Evolutionary conservation across 2,888 invertebrate genomes (phyloP).

Genomic region (Cremastinae sp.): DNA sequence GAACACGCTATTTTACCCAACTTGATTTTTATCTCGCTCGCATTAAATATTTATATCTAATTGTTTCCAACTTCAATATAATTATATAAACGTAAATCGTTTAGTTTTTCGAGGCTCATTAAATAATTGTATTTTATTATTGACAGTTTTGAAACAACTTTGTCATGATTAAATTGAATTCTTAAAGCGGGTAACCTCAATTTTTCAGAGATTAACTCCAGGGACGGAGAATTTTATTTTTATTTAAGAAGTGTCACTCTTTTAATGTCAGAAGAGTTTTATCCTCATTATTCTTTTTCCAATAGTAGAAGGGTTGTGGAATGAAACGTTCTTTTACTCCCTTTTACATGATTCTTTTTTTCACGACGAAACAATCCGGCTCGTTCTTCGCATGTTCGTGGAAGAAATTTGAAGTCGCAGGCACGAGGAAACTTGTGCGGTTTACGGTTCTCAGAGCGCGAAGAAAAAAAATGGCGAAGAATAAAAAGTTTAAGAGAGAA

Average conservation of each 20-base stretch:
- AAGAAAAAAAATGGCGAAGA: conserved; percentile 15
- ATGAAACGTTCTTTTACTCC: not conserved
- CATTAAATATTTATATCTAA: too few relatives aligned
- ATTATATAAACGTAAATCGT: too few relatives aligned
- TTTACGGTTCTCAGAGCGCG: conserved; percentile 38
- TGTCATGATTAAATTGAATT: too few relatives aligned
- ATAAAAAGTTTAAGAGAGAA: conserved; percentile 27
- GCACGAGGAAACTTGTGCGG: not conserved
- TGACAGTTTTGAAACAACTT: too few relatives aligned
- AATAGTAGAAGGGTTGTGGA: not conserved
- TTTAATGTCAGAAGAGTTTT: conserved; percentile 13
- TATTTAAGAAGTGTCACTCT: conserved; percentile 12
- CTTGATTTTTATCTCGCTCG: too few relatives aligned
- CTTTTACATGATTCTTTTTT: conserved; percentile 4
- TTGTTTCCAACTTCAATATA: too few relatives aligned
- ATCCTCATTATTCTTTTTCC: not conserved
- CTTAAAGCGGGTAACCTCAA: too few relatives aligned
- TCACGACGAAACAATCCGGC: conserved; percentile 12
- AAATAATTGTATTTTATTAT: too few relatives aligned
- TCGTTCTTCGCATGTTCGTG: conserved; percentile 13
- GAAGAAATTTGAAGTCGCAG: conserved; percentile 4
- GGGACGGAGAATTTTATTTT: not conserved
- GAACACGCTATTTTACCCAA: not conserved
- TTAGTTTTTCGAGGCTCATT: too few relatives aligned
- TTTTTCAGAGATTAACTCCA: conserved; percentile 11